A percentile compares a stretch with the other conserved stretches of the same genome.
phyloP scores from a whole-genome alignment of 2,113 vertebrate genomes.

The Lathamus discolor region DNA sequence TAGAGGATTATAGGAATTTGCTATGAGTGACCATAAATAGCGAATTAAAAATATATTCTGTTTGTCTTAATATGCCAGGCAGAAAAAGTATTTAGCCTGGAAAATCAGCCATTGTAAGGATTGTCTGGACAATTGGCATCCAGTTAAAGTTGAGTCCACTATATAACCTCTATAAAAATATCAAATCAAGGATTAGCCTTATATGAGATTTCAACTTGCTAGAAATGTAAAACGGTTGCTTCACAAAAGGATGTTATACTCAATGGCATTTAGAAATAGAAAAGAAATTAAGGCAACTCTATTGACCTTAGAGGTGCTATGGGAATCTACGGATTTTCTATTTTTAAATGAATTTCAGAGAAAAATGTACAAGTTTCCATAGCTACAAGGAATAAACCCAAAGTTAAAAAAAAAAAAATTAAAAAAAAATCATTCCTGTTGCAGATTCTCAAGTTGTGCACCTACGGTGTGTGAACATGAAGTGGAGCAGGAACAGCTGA shows the following conservation, averaged over 20 bases:
- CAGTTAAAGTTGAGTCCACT: background rate
- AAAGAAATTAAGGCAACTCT: background rate
- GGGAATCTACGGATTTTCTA: background rate
- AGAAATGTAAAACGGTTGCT: background rate
- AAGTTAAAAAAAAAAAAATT: background rate
- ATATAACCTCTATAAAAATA: background rate
- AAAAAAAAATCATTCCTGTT: background rate
- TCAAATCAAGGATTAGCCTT: constrained; percentile 1
- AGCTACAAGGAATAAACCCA: background rate
- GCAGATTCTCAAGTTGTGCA: background rate
- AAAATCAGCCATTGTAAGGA: constrained; percentile 34
- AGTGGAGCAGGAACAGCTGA: background rate
- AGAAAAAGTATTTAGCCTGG: constrained; percentile 6
- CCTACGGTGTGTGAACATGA: background rate
- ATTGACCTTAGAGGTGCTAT: background rate
- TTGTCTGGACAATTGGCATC: background rate
- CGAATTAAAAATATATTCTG: background rate
- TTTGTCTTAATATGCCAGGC: background rate
- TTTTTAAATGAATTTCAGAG: background rate
- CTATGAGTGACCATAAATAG: background rate
- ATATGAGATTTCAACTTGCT: constrained; percentile 1
- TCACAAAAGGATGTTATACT: background rate
- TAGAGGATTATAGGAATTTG: background rate
- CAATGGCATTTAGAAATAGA: background rate
- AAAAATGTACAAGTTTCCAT: background rate